Evolutionary conservation across 2,113 vertebrate genomes (phyloP), one percentile per base, ranked within the genome.

Genomic region (Lynx canadensis): DNA sequence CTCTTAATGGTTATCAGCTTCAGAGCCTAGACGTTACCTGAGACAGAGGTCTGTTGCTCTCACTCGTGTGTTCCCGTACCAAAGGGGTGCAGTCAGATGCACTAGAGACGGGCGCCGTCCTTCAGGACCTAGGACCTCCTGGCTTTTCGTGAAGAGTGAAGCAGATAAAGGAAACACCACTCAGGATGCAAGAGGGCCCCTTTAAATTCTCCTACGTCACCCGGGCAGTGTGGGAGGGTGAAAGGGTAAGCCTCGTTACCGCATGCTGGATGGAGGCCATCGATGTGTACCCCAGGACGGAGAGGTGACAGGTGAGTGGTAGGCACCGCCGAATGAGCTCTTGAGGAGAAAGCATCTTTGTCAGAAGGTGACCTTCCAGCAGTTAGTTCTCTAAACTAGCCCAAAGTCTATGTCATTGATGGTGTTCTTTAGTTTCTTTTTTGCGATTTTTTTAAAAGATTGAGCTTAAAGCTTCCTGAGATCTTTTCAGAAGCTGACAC

Each of bases 1-100:
- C 85, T 96, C 36, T 96, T 80, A 38, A 12, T 93, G 96, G 69
- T 79, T 65, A 1, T 13, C n/a, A 69, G 68, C 63, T 50, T 15
- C 31, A n/a, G 45, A 76, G 83, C 74, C 8, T 8, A 3, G 65
- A n/a, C 1, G 1, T 9, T 33, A 18, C 27, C 52, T 15, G 4
- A 18, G 8, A 8, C 1, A 3, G 55, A 21, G 48, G 60, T n/a
- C 6, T 50, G 27, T n/a, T 9, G 0, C 74, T 4, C 10, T 15
- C 9, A 3, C 45, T 10, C 31, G 1, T 0, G 7, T 29, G 76
- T 19, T 38, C 90, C 78, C 57, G 33, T 16, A 6, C 4, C 19
- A 66, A 60, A 86, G 63, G 79, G 55, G 33, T 6, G 2, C 23
- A 4, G 0, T 9, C 36, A 7, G 4, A 2, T 1, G 60, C 9